Evolutionary conservation across 2,888 invertebrate genomes (phyloP), one percentile per base, ranked within the genome.

Genomic region (Sesamia inferens): DNA sequence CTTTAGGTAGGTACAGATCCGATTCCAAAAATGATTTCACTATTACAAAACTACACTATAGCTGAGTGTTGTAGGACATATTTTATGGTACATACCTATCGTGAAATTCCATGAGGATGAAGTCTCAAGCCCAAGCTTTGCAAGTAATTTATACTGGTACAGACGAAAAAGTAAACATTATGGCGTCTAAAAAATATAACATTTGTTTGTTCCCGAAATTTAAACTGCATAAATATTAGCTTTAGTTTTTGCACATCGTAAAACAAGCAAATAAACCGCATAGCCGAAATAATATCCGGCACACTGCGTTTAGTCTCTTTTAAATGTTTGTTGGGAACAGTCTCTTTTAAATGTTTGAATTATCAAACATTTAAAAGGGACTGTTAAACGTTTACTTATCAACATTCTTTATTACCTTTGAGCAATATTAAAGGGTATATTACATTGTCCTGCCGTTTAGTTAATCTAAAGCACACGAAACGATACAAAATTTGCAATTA

Each of bases 401-500:
- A 71, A 39, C 51, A 83, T 76, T 76, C 83, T 76, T 79, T 76
- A 82, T 83, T 62, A 66, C 24, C 63, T 51, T 80, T 68, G 22
- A 61, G 71, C 71, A 76, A 71, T 77, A 77, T 66, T 71, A 71
- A 67, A 75, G 68, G 71, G 71, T 81, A 62, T 69, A 59, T 58
- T 70, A 72, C 71, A 78, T 74, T 81, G 81, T 73, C 79, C 75
- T 68, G 79, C 63, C 67, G 74, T 79, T 79, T 74, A 81, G 72
- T 78, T 76, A 74, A 84, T 77, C 76, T 78, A 73, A 67, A 71
- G 76, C 68, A 75, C 68, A 68, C 64, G 42, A 74, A 83, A 77
- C 74, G 74, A 72, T 81, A 72, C 74, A 76, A 76, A 68, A 79
- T 85, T 75, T 75, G 78, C 78, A 78, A 83, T 78, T 78, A 81